These are phyloP conservation scores for Chaenocephalus aceratus DNA, from an alignment of 2,113 vertebrate species.

Conservation along the genomic window DNA sequence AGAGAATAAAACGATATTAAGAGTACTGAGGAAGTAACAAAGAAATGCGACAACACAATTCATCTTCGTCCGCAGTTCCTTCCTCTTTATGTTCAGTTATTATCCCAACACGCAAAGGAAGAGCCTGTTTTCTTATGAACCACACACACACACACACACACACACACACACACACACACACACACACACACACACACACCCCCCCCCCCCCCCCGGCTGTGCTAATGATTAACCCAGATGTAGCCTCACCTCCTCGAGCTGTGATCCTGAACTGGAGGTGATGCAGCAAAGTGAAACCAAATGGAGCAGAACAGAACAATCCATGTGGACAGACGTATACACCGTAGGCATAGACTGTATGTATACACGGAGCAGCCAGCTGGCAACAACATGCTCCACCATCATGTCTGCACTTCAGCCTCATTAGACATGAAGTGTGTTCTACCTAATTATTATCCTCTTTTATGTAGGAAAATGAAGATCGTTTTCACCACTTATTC, in stretches of 20 bases:
- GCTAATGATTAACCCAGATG: slow-evolving; percentile 47
- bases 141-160: too few relatives aligned
- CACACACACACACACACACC: too few relatives aligned
- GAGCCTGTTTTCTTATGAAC: neutral
- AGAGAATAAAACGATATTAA: too few relatives aligned
- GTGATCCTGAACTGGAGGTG: slow-evolving; percentile 47
- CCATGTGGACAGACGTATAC: neutral
- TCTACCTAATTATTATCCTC: neutral
- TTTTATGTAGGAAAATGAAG: too few relatives aligned
- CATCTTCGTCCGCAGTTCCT: slow-evolving; percentile 4
- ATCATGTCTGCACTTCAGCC: neutral
- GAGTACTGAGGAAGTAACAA: neutral
- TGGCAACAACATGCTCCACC: slow-evolving; percentile 5
- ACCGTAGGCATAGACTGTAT: too few relatives aligned
- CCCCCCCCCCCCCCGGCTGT: neutral
- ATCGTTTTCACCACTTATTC: neutral
- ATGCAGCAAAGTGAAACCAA: slow-evolving; percentile 55
- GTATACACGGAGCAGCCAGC: neutral
- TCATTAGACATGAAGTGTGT: neutral
- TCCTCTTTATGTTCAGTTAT: slow-evolving; percentile 24
- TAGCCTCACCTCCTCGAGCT: slow-evolving; percentile 11
- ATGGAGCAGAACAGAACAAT: slow-evolving; percentile 21
- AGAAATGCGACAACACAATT: neutral
- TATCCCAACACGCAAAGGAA: slow-evolving; percentile 15
- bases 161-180: too few relatives aligned